Base-by-base conservation (phyloP, 1,140 invertebrate species). In the Trachymyrmex cornetzi region DNA sequence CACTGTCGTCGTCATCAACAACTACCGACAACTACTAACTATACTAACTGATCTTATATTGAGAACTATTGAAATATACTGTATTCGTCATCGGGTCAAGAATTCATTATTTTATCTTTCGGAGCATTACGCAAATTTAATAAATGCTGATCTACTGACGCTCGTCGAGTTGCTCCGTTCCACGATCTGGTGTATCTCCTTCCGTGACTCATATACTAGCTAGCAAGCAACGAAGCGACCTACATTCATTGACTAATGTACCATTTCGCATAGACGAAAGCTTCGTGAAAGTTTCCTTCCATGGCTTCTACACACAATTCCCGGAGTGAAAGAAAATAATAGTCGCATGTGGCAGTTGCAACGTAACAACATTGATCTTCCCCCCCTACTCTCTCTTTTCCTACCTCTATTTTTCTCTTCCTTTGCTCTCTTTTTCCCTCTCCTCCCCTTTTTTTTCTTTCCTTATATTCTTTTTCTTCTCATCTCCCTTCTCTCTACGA, bases 311-410 rank as follows among this genome's bases (percentile, higher is more conserved):
- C 14, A 85, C 50, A 69, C 34, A 71, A 59, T 61, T 80, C 55
- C 27, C 38, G 38, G 63, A 61, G 50, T 66, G 50, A 85, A 89
- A 89, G 88, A 71, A 89, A 89, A 77, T 30, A 77, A 75, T 77
- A 81, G 71, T 63, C 74, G 75, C 75, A 75, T 90, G 86, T 87
- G 75, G 61, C 81, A 88, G 89, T 88, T 88, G 89, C 89, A 86
- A 57, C 63, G 53, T 69, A 87, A 87, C 85, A 89, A 61, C 88
- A 88, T 90, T 90, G 85, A 87, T 89, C 85, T 69, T 66, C 24
- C 44, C 24, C 44, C 44, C 71, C n/a, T 22, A 22, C 14, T 5
- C 27, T 14, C 38, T 22, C 14, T 3, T 27, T 66, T 24, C 24
- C 50, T 22, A 19, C 11, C 11, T 19, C 44, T 14, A 19, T 64